Base-by-base conservation (phyloP, 1,140 invertebrate species). In the Teleogryllus occipitalis region DNA sequence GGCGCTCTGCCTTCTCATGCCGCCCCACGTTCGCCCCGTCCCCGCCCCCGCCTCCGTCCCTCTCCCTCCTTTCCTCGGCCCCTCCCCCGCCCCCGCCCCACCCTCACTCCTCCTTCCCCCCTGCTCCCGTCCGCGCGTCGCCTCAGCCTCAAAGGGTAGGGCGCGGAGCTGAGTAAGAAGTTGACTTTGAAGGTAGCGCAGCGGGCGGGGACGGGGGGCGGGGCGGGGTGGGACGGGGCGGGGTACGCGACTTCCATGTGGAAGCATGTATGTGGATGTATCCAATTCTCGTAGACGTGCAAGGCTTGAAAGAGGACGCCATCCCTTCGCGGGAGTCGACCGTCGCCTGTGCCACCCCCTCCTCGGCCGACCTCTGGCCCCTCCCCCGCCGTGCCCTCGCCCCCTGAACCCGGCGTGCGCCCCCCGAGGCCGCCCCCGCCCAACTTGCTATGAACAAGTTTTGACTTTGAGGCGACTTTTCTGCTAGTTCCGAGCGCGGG, bases 391-490 rank as follows among this genome's bases (percentile, higher is more conserved):
- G 2, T 65, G 2, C 0, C 54, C 54, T 2, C 54, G 2, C 54
- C 18, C 54, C 18, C 7, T 2, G 3, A 10, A 18, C 10, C 18
- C 10, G 10, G 18, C 54, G 10, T 18, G 10, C 18, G 10, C 54
- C 10, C 54, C 18, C 10, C 0, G 2, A 10, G 10, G 18, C 54
- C 54, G 10, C 54, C 54, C 15, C 18, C 54, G 10, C 18, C 54
- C 54, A 65, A 65, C 54, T 65, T 65, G 54, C 54, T 65, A 65
- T 65, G 54, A 65, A 65, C 54, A 65, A 65, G 54, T 65, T 65
- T 65, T 2, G 7, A 2, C 7, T 65, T 65, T 39, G 27, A 39
- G 27, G 27, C 27, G 27, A 39, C 27, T 39, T 39, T 39, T 39
- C 27, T 39, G 27, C 27, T 39, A 39, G 27, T 39, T 39, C 27